phyloP scores from a whole-genome alignment of 2,113 vertebrate genomes.

The Tachysurus fulvidraco region DNA sequence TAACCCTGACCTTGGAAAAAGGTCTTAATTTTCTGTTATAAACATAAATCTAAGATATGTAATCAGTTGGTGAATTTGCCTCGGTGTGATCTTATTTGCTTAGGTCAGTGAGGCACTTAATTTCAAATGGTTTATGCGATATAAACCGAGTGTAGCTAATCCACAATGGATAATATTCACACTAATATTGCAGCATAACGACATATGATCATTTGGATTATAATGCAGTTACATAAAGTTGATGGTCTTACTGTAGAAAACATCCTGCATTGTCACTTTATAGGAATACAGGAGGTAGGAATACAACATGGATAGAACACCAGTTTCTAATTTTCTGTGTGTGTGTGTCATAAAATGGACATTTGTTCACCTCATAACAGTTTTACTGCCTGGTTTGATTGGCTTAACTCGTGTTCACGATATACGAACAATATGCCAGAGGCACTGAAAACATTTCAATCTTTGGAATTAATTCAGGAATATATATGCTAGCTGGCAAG shows the following conservation, averaged over 20 bases:
- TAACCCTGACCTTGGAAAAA: neutral
- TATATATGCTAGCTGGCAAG: neutral
- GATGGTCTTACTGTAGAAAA: neutral
- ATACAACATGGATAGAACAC: neutral
- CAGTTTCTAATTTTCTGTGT: neutral
- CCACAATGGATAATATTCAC: neutral
- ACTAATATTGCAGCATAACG: neutral
- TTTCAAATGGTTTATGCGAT: neutral
- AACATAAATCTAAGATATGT: neutral
- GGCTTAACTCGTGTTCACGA: neutral
- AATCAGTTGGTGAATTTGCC: neutral
- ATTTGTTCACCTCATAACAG: neutral
- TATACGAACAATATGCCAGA: neutral
- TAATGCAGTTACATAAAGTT: neutral
- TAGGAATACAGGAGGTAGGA: neutral
- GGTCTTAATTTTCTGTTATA: neutral
- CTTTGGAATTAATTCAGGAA: conserved; percentile 3
- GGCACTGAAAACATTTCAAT: conserved; percentile 20
- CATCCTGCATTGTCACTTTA: neutral
- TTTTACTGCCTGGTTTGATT: conserved; percentile 22
- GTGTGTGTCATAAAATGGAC: neutral
- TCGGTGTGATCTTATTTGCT: neutral
- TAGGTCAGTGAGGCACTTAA: neutral
- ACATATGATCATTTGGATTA: neutral
- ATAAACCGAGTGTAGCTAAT: neutral